Conservation (phyloP, 2,797 vertebrate species). For the Cryptoprocta ferox region DNA sequence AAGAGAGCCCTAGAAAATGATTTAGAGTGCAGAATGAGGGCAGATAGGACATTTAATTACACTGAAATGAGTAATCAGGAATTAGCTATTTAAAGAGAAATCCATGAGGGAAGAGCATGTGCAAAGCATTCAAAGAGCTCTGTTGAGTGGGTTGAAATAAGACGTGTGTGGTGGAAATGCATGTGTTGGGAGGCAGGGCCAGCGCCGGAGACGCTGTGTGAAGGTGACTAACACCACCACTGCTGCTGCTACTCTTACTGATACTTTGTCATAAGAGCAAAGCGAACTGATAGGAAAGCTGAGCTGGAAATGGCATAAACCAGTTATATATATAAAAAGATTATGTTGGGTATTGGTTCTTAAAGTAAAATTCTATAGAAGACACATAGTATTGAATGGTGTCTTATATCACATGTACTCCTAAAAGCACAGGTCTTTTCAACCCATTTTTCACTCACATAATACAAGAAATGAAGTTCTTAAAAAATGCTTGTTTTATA, state of each 20-base stretch:
- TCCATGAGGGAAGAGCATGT: not conserved
- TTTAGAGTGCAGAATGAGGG: not conserved
- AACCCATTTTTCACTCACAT: not conserved
- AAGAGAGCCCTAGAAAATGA: not conserved
- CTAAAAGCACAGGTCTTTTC: not conserved
- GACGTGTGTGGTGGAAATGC: not conserved
- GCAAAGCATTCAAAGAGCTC: not conserved
- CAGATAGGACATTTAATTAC: not conserved
- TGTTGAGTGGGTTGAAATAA: not conserved
- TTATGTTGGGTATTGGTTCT: not conserved
- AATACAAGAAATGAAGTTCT: not conserved
- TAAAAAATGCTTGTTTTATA: not conserved
- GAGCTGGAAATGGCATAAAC: not conserved
- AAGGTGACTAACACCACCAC: not conserved
- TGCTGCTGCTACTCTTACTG: not conserved
- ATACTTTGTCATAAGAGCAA: not conserved
- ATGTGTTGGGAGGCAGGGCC: not conserved
- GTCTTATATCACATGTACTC: not conserved
- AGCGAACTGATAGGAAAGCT: not conserved
- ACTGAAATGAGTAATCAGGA: not conserved
- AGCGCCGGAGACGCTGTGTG: not conserved
- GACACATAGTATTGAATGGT: not conserved
- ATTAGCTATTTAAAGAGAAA: not conserved
- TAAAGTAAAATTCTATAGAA: not conserved
- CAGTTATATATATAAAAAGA: not conserved